Percentiles rank a stretch among this genome's conserved stretches.
Conservation (phyloP, 1,140 invertebrate genomes). For the Hermatobates lingyangjiaoensis region DNA sequence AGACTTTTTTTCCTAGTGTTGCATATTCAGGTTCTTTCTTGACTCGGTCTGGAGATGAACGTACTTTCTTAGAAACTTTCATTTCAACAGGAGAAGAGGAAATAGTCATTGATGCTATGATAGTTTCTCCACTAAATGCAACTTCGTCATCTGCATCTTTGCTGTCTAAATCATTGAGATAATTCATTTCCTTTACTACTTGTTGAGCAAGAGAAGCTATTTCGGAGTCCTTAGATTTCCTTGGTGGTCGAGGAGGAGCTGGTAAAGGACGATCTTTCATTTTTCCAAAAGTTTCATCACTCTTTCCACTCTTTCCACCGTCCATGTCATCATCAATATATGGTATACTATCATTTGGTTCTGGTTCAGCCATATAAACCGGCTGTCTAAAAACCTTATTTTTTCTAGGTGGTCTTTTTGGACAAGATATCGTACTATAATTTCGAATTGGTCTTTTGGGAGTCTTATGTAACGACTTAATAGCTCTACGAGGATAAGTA, state of each 20-base stretch:
- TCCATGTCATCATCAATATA: constrained; percentile 10
- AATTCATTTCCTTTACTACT: too few species aligned
- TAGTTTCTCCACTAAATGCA: too few species aligned
- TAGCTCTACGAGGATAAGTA: constrained; percentile 25
- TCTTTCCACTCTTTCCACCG: constrained; percentile 33
- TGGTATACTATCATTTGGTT: constrained; percentile 9
- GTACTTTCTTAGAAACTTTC: too few species aligned
- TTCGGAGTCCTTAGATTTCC: constrained; percentile 25
- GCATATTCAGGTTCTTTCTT: constrained; percentile 8
- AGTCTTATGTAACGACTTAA: constrained; percentile 14
- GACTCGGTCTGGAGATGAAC: constrained; percentile 12
- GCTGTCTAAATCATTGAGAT: too few species aligned
- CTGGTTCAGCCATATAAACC: constrained; percentile 15
- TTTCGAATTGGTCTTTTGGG: constrained; percentile 35
- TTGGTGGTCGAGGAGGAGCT: constrained; percentile 56
- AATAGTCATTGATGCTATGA: too few species aligned
- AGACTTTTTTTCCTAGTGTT: too few species aligned
- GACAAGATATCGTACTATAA: constrained; percentile 42
- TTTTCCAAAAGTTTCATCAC: constrained; percentile 48
- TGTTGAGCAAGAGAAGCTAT: too few species aligned
- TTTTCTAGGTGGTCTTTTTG: constrained; percentile 32
- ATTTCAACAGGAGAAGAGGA: too few species aligned
- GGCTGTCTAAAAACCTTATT: constrained; percentile 26
- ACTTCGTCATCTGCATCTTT: too few species aligned
- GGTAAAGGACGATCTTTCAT: constrained; percentile 62